phyloP scores from a whole-genome alignment of 35 echinoderm and acorn worm genomes.

The Eucidaris tribuloides region DNA sequence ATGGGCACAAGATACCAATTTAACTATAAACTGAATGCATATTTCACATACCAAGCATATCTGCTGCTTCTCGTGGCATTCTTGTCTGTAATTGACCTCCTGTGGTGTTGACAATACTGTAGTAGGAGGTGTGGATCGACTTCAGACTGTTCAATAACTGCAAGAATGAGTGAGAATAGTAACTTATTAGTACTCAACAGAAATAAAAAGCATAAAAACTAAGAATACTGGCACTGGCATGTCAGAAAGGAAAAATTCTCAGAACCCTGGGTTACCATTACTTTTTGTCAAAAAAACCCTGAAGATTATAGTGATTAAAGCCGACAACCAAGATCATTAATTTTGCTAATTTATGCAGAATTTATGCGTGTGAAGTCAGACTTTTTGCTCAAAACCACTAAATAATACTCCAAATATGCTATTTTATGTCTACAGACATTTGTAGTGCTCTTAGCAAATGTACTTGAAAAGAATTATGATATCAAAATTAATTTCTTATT shows the following conservation, averaged over 20 bases:
- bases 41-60: slow-evolving; percentile 23
- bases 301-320: neutral
- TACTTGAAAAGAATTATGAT: too few species aligned
- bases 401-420: too few species aligned
- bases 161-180: neutral
- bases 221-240: neutral
- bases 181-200: neutral
- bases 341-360: too few species aligned
- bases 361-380: neutral
- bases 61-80: neutral
- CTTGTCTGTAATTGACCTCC: neutral
- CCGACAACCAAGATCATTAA: too few species aligned
- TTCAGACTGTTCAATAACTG: slow-evolving; percentile 21
- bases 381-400: too few species aligned
- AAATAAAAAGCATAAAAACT: neutral
- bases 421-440: too few species aligned
- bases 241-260: neutral
- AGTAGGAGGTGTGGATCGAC: slow-evolving; percentile 37
- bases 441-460: too few species aligned
- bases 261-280: neutral
- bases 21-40: neutral
- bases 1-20: neutral
- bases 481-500: too few species aligned
- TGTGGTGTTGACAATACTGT: slow-evolving; percentile 20
- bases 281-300: neutral